Conservation (phyloP, 2,797 vertebrate species). For the Picus viridis region DNA sequence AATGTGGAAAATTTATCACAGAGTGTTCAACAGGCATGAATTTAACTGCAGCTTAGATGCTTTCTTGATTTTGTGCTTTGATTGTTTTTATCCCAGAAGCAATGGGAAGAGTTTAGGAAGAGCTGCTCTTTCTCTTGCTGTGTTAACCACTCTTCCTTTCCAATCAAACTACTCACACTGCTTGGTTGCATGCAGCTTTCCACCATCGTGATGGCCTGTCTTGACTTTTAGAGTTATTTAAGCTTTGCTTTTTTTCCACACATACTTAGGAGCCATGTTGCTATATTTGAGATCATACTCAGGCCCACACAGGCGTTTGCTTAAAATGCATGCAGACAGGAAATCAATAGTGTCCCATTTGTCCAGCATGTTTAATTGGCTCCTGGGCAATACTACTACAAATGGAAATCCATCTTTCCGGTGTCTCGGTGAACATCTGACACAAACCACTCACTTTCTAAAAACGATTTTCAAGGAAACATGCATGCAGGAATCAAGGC, state of each 20-base stretch:
- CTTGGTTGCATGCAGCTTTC: neutral
- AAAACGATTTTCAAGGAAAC: neutral
- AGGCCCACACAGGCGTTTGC: neutral
- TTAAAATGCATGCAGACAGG: neutral
- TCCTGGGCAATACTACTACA: neutral
- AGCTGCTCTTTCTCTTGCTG: neutral
- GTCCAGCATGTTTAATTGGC: neutral
- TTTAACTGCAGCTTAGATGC: neutral
- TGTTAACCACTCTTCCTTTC: neutral
- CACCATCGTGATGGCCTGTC: neutral
- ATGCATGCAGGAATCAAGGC: neutral
- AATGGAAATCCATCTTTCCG: neutral
- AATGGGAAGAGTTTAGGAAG: neutral
- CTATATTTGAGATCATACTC: neutral
- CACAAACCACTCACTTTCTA: neutral
- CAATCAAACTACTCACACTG: neutral
- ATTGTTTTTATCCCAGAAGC: neutral
- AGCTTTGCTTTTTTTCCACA: neutral
- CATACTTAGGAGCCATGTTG: neutral
- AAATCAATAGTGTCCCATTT: neutral
- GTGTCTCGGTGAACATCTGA: neutral
- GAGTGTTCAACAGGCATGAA: neutral
- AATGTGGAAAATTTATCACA: neutral
- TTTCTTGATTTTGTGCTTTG: neutral
- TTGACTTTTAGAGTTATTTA: neutral